Base-by-base conservation (phyloP, 2,888 invertebrate genomes). In the Ganaspis brasiliensis region DNA sequence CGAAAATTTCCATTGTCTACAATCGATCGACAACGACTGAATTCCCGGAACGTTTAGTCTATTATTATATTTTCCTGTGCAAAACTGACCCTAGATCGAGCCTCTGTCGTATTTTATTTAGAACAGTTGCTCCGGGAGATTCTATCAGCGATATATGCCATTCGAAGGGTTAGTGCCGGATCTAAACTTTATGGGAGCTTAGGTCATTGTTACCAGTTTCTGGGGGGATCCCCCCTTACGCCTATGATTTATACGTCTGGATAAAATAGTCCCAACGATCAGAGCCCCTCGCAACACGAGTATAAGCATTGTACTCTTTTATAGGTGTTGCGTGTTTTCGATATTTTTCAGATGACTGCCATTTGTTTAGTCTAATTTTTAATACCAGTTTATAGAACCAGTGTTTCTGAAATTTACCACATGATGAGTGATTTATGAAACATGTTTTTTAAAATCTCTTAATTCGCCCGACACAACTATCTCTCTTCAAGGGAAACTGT, bases 161-260 rank as follows among this genome's bases (percentile, higher is more conserved):
- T 67, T 67, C 67, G 67, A 67, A 67, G 67, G 67, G 67, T 67
- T 67, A 45, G 45, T 67, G 67, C 45, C 67, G 40, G 67, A 67
- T 67, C 67, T 67, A 67, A 67, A 67, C 45, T 67, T 67, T 67
- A 67, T 49, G 45, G 67, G 45, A 67, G 67, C 67, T 67, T 67
- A 67, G 67, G 67, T 67, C 45, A 67, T 67, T 67, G 67, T 67
- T 67, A 67, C 67, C 67, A 67, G 67, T 67, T 67, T 67, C 67
- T 67, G 63, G 40, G 63, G 63, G 8, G 40, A 67, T 67, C 63
- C 45, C 67, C 63, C 67, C 63, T 67, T 67, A 45, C 40, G 16
- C 1, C n/a, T 67, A 67, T 67, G 67, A 67, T 67, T 67, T 67
- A 67, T 67, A 45, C 67, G 67, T 24, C 24, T 49, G 67, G 67